These are phyloP conservation scores for Eriocheir sinensis DNA, from an alignment of 1,140 invertebrate genomes.

Conservation along the genomic window DNA sequence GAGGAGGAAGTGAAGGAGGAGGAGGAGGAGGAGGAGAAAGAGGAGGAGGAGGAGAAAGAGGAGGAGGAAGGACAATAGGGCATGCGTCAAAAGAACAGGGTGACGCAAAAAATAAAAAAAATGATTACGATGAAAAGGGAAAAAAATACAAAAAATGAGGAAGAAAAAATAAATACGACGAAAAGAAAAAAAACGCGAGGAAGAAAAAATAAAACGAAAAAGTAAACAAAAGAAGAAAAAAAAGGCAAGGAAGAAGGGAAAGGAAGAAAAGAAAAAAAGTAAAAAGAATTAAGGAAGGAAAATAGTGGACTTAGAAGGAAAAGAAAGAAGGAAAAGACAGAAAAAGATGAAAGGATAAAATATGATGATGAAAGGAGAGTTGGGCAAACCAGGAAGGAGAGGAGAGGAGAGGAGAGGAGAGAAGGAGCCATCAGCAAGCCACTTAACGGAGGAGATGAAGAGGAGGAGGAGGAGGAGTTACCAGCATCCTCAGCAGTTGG, in stretches of 20 bases:
- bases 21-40: background rate
- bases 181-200: background rate
- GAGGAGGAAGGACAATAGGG: background rate
- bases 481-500: background rate
- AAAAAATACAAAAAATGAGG: background rate
- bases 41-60: background rate
- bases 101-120: background rate
- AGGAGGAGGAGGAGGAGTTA: slow-evolving; percentile 3
- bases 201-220: background rate
- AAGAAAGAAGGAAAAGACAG: background rate
- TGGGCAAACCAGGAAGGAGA: background rate
- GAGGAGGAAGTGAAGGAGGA: background rate
- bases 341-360: background rate
- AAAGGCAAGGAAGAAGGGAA: background rate
- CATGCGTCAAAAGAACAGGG: background rate
- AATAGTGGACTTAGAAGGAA: background rate
- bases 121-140: background rate
- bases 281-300: background rate
- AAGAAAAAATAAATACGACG: background rate
- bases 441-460: background rate
- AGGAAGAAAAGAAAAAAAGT: background rate
- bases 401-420: slow-evolving; percentile 6
- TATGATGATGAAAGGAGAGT: background rate
- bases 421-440: background rate
- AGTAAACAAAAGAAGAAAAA: background rate